Percentiles rank a stretch among this genome's conserved stretches.
Conservation (phyloP, 2,797 vertebrate species). For the Silurus aristotelis region DNA sequence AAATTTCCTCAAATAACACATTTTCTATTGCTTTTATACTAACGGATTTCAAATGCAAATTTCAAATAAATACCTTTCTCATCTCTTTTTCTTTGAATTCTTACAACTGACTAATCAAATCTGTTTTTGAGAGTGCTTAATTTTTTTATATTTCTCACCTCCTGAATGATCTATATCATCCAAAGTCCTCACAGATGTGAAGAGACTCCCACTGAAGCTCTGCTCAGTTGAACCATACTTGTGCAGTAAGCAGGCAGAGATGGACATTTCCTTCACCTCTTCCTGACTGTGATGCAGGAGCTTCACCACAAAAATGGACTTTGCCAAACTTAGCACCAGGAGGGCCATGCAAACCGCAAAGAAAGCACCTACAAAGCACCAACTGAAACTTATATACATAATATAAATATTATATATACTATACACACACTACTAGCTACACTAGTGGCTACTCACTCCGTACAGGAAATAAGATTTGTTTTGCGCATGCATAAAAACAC, state of each 20-base stretch:
- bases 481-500: too few relatives aligned
- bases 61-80: neutral
- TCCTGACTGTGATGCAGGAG: slow-evolving; percentile 76
- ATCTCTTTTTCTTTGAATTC: neutral
- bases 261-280: slow-evolving; percentile 67
- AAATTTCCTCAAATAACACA: too few relatives aligned
- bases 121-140: neutral
- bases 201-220: slow-evolving; percentile 66
- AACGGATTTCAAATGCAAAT: too few relatives aligned
- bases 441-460: too few relatives aligned
- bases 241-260: slow-evolving; percentile 75
- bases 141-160: slow-evolving; percentile 59
- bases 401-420: neutral
- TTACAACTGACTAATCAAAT: too few relatives aligned
- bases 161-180: slow-evolving; percentile 61
- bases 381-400: neutral
- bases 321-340: slow-evolving; percentile 83
- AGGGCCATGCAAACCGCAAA: slow-evolving; percentile 84
- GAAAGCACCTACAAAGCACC: slow-evolving; percentile 75
- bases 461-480: too few relatives aligned
- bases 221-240: slow-evolving; percentile 71
- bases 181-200: slow-evolving; percentile 71
- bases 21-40: too few relatives aligned
- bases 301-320: slow-evolving; percentile 84
- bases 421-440: too few relatives aligned